Percentiles rank a stretch among this genome's conserved stretches.
phyloP scores from a whole-genome alignment of 1,140 invertebrate genomes.

The Drosophila bifasciata region DNA sequence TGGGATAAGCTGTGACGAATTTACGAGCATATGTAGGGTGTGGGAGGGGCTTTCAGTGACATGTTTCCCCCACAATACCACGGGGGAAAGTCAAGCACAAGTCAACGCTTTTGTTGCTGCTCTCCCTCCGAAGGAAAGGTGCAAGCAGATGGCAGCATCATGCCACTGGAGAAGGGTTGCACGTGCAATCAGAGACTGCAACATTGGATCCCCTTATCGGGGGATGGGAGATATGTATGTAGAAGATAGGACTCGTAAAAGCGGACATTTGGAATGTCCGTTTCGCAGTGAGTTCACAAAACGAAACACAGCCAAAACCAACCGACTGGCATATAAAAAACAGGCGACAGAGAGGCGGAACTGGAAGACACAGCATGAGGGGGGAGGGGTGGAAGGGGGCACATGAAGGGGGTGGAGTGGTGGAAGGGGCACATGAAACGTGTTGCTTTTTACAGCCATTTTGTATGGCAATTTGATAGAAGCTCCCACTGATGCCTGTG shows the following conservation, averaged over 20 bases:
- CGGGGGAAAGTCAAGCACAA: too few species aligned
- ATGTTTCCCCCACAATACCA: too few species aligned
- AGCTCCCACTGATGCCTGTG: conserved; percentile 5
- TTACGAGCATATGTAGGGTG: background rate
- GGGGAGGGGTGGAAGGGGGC: too few species aligned
- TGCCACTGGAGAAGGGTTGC: conserved; percentile 4
- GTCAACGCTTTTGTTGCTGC: conserved; percentile 15
- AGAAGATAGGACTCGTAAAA: conserved; percentile 45
- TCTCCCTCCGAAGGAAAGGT: conserved; percentile 16
- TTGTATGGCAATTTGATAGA: conserved; percentile 62
- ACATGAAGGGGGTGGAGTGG: too few species aligned
- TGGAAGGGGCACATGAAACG: conserved; percentile 40
- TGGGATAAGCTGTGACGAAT: background rate
- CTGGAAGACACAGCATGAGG: too few species aligned
- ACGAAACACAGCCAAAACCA: conserved; percentile 22
- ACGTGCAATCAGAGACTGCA: conserved; percentile 35
- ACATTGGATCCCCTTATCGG: conserved; percentile 5
- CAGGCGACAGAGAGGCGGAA: conserved; percentile 10
- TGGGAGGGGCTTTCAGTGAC: too few species aligned
- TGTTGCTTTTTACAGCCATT: conserved; percentile 60
- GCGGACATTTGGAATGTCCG: conserved; percentile 28
- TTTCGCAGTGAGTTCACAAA: background rate
- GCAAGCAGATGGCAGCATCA: conserved; percentile 57
- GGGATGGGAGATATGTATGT: background rate
- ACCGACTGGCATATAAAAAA: conserved; percentile 24